Base-by-base conservation (phyloP, 2,113 vertebrate genomes). In the Coptodon bakossiorum region DNA sequence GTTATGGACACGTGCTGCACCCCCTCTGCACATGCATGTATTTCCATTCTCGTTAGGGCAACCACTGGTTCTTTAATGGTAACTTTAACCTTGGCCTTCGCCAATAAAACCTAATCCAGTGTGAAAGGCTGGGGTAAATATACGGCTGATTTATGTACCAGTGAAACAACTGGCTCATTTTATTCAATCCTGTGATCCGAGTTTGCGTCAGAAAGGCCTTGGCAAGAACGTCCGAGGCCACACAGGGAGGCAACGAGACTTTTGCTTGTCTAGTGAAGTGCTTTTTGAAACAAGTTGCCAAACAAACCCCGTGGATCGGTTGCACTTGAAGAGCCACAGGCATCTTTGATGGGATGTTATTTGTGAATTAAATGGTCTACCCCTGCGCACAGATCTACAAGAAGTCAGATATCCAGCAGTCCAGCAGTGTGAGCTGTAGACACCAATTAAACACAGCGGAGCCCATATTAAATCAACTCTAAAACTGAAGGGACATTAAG, bases 71-170 rank as follows among this genome's bases (percentile, higher is more conserved):
- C 56, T 71, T 13, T 81, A 5, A 68, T 10, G 52, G 40, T n/a
- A 40, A 82, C 54, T 61, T 80, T n/a, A 48, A 36, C 73, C 34
- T 68, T n/a, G 71, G 17, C 19, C 76, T 48, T 48, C 17, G 6
- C 27, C 24, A 54, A 57, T 84, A 86, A 90, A 91, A 89, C 81
- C 61, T n/a, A 86, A 88, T 82, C 83, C 78, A 13, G 81, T 90
- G 87, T 48, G 87, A 88, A 80, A 12, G 31, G 73, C 81, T 52
- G 53, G 27, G 13, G 6, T 89, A 73, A 84, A 90, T 48, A 78
- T 12, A 66, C 2, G 36, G 22, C 76, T 34, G 78, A 80, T 88
- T 76, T 80, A 29, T 43, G 52, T 22, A 3, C 19, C 14, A 12
- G 16, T 34, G 63, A 50, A 84, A 29, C 71, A 31, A 78, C 43